These are phyloP conservation scores for Tenthredo mesomela DNA, from an alignment of 2,888 invertebrate species.

Conservation along the genomic window DNA sequence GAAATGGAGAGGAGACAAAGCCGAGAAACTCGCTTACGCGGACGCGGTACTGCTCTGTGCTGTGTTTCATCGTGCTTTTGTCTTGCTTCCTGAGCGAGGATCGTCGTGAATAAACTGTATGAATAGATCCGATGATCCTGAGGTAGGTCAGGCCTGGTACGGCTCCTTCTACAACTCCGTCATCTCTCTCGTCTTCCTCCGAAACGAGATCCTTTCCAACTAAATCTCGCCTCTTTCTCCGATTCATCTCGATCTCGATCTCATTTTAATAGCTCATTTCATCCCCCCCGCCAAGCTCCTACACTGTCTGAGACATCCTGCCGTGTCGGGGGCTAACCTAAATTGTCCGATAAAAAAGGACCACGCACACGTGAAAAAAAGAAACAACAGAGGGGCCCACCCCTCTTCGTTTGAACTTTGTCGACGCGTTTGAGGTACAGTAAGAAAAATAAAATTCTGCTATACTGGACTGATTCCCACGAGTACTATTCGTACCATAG, in stretches of 20 bases:
- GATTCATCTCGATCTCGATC: slow-evolving; percentile 53
- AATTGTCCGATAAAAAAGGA: background rate
- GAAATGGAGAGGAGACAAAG: slow-evolving; percentile 76
- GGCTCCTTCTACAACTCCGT: slow-evolving; percentile 53
- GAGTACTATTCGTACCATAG: background rate
- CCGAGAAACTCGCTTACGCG: slow-evolving; percentile 52
- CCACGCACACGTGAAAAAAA: slow-evolving; percentile 11
- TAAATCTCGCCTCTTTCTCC: slow-evolving; percentile 49
- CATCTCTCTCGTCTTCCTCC: slow-evolving; percentile 40
- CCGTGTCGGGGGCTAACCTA: slow-evolving; percentile 40
- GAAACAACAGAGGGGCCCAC: background rate
- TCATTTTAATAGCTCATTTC: slow-evolving; percentile 53
- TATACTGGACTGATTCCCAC: slow-evolving; percentile 36
- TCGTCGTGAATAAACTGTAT: slow-evolving; percentile 69
- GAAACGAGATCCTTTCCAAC: slow-evolving; percentile 53
- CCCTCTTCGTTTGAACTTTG: slow-evolving; percentile 3
- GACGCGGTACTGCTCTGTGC: slow-evolving; percentile 60
- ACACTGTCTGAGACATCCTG: slow-evolving; percentile 40
- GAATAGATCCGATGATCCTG: slow-evolving; percentile 78
- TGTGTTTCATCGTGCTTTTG: slow-evolving; percentile 77
- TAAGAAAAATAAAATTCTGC: slow-evolving; percentile 2
- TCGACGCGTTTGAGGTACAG: background rate
- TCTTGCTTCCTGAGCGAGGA: slow-evolving; percentile 77
- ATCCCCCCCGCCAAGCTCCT: slow-evolving; percentile 49
- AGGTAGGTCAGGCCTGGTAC: slow-evolving; percentile 75